Evolutionary conservation across 2,888 invertebrate species (phyloP).

Genomic region (Chaitophorus viminalis): DNA sequence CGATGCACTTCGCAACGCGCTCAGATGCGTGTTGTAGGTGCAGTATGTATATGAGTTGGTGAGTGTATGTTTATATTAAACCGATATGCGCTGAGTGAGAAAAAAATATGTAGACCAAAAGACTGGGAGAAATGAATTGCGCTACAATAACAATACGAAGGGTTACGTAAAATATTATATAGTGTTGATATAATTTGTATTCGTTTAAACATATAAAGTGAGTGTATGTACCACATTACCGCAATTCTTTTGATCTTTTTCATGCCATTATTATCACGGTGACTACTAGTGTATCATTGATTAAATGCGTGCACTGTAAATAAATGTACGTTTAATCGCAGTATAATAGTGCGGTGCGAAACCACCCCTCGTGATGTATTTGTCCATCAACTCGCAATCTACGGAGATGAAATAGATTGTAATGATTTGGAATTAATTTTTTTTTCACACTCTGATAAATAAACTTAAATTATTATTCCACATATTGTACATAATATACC

Average conservation of each 20-base stretch:
- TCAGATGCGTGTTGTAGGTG: neutral
- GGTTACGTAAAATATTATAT: slow-evolving; percentile 33
- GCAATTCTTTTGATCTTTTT: slow-evolving; percentile 56
- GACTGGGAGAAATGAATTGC: slow-evolving; percentile 28
- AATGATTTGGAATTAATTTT: slow-evolving; percentile 48
- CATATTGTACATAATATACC: neutral
- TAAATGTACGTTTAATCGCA: slow-evolving; percentile 40
- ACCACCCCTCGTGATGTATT: neutral
- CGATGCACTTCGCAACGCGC: slow-evolving; percentile 3
- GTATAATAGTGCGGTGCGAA: neutral
- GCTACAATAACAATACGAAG: slow-evolving; percentile 29
- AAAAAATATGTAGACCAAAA: slow-evolving; percentile 23
- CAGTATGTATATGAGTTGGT: neutral
- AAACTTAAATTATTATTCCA: slow-evolving; percentile 31
- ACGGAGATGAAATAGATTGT: slow-evolving; percentile 41
- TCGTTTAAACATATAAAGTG: slow-evolving; percentile 34
- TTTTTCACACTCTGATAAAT: slow-evolving; percentile 19
- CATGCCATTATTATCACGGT: slow-evolving; percentile 33
- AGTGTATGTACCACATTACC: neutral
- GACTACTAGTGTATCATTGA: slow-evolving; percentile 44
- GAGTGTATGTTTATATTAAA: neutral
- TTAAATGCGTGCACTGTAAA: slow-evolving; percentile 37
- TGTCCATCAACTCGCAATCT: slow-evolving; percentile 11
- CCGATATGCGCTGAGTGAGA: neutral
- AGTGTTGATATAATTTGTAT: slow-evolving; percentile 48